These are phyloP conservation scores for Notamacropus eugenii DNA, from an alignment of 2,797 vertebrate species.

Conservation along the genomic window DNA sequence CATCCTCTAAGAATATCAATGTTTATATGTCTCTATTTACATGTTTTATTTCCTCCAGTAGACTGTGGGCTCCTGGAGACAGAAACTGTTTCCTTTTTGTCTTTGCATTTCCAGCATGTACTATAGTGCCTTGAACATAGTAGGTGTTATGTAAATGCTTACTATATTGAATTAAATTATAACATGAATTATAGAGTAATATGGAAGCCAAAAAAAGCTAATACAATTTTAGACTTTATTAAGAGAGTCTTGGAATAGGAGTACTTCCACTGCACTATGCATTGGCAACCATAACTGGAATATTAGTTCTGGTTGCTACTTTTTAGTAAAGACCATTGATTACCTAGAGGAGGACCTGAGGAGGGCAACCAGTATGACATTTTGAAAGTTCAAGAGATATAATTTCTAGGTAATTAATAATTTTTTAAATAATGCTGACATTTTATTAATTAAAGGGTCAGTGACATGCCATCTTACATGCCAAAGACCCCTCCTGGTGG, in stretches of 20 bases:
- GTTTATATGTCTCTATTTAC: not conserved
- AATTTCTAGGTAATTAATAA: too few relatives aligned
- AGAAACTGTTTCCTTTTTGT: not conserved
- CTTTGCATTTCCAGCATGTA: not conserved
- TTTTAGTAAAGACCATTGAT: not conserved
- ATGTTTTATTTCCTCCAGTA: not conserved
- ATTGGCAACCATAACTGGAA: not conserved
- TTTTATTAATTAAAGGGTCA: too few relatives aligned
- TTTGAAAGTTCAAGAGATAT: too few relatives aligned
- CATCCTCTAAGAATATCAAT: not conserved
- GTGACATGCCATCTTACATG: too few relatives aligned
- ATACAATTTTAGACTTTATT: not conserved
- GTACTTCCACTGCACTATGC: not conserved
- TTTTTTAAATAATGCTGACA: too few relatives aligned
- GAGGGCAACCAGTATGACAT: not conserved
- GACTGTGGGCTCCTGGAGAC: not conserved
- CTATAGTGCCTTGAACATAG: not conserved
- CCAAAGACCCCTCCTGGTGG: too few relatives aligned
- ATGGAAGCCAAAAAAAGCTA: not conserved
- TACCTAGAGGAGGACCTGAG: not conserved
- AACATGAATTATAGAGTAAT: not conserved
- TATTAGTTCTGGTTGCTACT: not conserved
- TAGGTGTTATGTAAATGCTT: not conserved
- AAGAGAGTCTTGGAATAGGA: not conserved
- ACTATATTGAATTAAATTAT: not conserved